These are phyloP conservation scores for Ceratina australensis DNA, from an alignment of 1,140 invertebrate genomes.

Conservation along the genomic window DNA sequence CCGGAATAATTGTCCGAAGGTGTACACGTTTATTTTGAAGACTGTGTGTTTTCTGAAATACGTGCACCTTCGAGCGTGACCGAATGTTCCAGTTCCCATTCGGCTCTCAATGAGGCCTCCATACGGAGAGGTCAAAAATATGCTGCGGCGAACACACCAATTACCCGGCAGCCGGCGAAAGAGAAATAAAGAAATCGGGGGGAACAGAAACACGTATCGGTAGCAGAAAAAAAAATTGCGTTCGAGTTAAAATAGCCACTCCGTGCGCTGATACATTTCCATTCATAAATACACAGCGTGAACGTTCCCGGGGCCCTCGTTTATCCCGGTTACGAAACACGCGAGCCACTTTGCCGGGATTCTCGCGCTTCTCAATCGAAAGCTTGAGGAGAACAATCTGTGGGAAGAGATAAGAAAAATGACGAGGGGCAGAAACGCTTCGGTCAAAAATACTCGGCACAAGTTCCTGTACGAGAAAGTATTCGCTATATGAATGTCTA, in stretches of 20 bases:
- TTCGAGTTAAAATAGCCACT: constrained; percentile 26
- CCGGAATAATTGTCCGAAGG: too few species aligned
- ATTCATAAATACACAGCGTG: constrained; percentile 58
- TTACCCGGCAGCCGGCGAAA: constrained; percentile 13
- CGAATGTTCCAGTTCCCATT: background rate
- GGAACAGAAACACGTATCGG: background rate
- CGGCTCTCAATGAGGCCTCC: background rate
- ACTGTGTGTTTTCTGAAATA: too few species aligned
- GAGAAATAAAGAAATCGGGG: constrained; percentile 15
- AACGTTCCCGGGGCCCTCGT: constrained; percentile 10
- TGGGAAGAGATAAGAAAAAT: constrained; percentile 1
- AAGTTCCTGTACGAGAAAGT: constrained; percentile 8
- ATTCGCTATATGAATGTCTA: background rate
- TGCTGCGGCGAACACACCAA: constrained; percentile 16
- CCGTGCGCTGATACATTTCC: constrained; percentile 41
- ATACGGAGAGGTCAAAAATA: constrained; percentile 6
- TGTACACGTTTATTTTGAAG: too few species aligned
- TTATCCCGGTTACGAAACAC: constrained; percentile 38
- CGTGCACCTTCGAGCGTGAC: background rate
- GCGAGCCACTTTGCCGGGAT: constrained; percentile 49
- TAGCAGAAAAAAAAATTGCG: constrained; percentile 15
- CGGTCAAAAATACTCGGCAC: too few species aligned
- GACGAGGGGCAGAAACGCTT: background rate
- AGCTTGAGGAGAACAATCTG: background rate
- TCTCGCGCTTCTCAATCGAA: constrained; percentile 14